Base-by-base conservation (phyloP, 2,888 invertebrate genomes). In the Rhogogaster chlorosoma region DNA sequence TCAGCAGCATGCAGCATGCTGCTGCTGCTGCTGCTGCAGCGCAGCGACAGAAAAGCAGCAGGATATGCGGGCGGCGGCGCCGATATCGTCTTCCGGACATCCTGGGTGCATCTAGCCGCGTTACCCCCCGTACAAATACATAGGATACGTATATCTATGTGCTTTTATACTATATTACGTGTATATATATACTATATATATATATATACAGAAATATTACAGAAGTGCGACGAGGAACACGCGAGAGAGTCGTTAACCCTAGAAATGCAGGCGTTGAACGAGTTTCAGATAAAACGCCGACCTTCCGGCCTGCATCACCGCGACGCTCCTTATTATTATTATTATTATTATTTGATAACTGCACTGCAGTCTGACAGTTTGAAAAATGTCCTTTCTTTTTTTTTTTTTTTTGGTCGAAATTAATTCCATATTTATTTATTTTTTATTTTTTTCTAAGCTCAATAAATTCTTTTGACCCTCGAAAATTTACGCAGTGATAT, bases 81-180 rank as follows among this genome's bases (percentile, higher is more conserved):
- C 64, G 64, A 29, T 83, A 83, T 83, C 83, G 22, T 83, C 83
- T 70, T 83, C 83, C 83, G 83, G 83, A 83, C 70, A 83, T 83
- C 83, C 83, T 83, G 83, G 70, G 83, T 45, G 83, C 64, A 83
- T 83, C 45, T 83, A 38, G 78, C 15, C 45, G 70, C 70, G 36
- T 15, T 29, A 42, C 73, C 26, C 22, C 38, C 73, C 9, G 26
- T 38, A 18, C 77, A n/a, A 73, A 38, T 42, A n/a, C 73, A 38
- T 73, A 9, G 12, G 9, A 29, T 38, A n/a, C 71, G n/a, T n/a
- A 36, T 32, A 53, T 29, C 22, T 26, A 61, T 26, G 12, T 22
- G 2, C 57, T 57, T 57, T 22, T 57, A 57, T 57, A 22, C n/a
- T n/a, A n/a, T n/a, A n/a, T n/a, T n/a, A n/a, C n/a, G 18, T 26